Percentiles rank a stretch among this genome's conserved stretches.
Evolutionary conservation across 2,888 invertebrate genomes (phyloP).

Genomic region (Drosophila multiciliata): DNA sequence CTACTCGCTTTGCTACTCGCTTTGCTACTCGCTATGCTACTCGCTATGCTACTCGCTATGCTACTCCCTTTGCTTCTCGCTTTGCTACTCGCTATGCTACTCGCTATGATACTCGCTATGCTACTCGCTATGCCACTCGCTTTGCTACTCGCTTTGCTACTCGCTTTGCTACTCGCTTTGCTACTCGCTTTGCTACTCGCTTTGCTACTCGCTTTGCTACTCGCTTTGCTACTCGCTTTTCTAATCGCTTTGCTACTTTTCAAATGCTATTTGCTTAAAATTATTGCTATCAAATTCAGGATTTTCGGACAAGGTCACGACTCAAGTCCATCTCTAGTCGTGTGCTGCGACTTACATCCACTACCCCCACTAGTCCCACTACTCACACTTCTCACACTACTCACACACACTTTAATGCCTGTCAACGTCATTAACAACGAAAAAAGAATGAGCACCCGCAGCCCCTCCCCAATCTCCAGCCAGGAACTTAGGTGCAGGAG

Average conservation of each 20-base stretch:
- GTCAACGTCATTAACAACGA: slow-evolving; percentile 75
- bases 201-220: not conserved
- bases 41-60: too few species aligned
- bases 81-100: too few species aligned
- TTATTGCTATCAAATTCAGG: not conserved
- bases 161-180: too few species aligned
- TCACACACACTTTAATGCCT: slow-evolving; percentile 19
- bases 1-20: not conserved
- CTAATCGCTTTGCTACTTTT: too few species aligned
- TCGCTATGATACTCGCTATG: not conserved
- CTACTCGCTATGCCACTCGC: not conserved
- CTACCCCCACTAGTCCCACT: not conserved
- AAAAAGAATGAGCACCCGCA: slow-evolving; percentile 47
- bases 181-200: not conserved
- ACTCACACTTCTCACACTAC: not conserved
- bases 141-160: too few species aligned
- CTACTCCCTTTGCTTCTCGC: too few species aligned
- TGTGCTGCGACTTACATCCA: slow-evolving; percentile 9
- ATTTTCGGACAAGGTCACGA: slow-evolving; percentile 11
- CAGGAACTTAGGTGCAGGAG: slow-evolving; percentile 61
- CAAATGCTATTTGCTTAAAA: not conserved
- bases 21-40: not conserved
- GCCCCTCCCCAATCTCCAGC: not conserved
- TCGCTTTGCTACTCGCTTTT: not conserved
- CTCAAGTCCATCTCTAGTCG: slow-evolving; percentile 22